phyloP scores from a whole-genome alignment of 2,113 vertebrate genomes.

The Platysteira castanea region DNA sequence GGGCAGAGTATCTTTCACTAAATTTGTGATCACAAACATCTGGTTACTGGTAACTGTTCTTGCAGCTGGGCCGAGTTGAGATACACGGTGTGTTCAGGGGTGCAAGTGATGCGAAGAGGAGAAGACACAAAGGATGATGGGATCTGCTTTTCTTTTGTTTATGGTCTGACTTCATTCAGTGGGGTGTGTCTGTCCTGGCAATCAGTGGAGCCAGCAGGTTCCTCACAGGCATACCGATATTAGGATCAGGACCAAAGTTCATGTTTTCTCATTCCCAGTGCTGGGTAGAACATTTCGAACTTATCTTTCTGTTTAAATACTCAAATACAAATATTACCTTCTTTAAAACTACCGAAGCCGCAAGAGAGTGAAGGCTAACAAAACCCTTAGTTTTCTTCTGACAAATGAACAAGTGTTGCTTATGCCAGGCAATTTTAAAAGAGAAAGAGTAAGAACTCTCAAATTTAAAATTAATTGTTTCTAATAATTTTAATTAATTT shows the following conservation, averaged over 20 bases:
- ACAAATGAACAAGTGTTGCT: neutral
- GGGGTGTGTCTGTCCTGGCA: neutral
- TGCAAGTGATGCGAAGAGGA: neutral
- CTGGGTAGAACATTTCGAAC: neutral
- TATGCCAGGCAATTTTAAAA: neutral
- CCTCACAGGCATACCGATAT: neutral
- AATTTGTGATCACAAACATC: neutral
- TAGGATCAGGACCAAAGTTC: neutral
- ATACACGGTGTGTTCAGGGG: neutral
- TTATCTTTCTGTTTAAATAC: neutral
- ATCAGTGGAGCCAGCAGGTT: neutral
- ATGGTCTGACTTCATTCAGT: neutral
- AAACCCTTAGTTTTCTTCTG: neutral
- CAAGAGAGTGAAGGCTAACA: neutral
- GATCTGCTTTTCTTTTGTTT: neutral
- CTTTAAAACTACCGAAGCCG: neutral
- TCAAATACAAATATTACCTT: neutral
- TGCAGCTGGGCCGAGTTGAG: neutral
- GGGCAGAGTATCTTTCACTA: neutral
- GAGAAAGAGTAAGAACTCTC: neutral
- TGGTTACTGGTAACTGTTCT: neutral
- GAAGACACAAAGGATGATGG: neutral
- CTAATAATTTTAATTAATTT: neutral
- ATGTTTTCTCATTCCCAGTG: neutral
- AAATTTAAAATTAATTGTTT: neutral